phyloP scores from a whole-genome alignment of 1,140 invertebrate genomes.

The Hetaerina americana region DNA sequence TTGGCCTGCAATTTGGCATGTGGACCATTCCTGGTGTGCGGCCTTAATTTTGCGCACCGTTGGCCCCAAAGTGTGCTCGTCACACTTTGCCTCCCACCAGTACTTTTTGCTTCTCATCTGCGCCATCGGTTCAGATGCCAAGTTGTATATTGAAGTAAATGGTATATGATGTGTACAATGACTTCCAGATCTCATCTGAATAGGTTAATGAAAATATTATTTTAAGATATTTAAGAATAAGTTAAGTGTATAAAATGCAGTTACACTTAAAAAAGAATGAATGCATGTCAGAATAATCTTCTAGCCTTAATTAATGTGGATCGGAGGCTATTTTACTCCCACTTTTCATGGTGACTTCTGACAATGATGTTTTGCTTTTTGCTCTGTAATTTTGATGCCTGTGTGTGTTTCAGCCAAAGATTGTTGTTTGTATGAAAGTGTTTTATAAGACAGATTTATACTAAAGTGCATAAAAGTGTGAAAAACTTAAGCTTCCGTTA shows the following conservation, averaged over 20 bases:
- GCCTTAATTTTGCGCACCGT: no score
- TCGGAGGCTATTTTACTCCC: neutral
- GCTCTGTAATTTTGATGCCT: neutral
- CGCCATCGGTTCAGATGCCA: no score
- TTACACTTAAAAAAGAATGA: neutral
- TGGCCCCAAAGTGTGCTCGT: no score
- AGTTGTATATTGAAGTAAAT: no score
- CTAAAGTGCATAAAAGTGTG: constrained; percentile 8
- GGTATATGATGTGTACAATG: no score
- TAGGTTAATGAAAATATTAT: neutral
- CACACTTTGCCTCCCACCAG: no score
- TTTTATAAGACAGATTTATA: constrained; percentile 15
- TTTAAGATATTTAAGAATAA: neutral
- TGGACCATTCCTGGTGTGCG: no score
- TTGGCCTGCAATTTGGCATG: no score
- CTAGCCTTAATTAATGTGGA: neutral
- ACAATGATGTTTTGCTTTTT: neutral
- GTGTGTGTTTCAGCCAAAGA: constrained; percentile 15
- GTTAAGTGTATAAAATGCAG: neutral
- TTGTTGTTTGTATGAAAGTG: constrained; percentile 14
- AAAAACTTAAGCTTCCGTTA: neutral
- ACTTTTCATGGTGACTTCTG: neutral
- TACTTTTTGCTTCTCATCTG: no score
- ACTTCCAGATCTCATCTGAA: neutral
- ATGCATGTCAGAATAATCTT: neutral